Base-by-base conservation (phyloP, 2,888 invertebrate species). In the Chouioia cunea region DNA sequence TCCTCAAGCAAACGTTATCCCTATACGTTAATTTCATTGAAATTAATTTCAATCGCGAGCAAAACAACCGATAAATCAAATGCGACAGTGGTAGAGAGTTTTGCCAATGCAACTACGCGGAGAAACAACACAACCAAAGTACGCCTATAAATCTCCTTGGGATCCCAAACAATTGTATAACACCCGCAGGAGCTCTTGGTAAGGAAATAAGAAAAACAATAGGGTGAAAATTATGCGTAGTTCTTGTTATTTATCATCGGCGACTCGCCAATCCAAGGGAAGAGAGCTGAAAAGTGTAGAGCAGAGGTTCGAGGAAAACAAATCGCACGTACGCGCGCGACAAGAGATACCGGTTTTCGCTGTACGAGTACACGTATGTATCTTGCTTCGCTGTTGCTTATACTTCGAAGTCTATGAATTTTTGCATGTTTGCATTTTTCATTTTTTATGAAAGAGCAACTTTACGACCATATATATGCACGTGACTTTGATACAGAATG, bases 101-200 rank as follows among this genome's bases (percentile, higher is more conserved):
- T 43, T 47, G 12, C 47, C 57, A 50, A 23, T 48, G 57, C 56
- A 68, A 50, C 43, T 62, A 36, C 12, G 36, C 27, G 18, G 43
- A 48, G 59, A 57, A 65, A 70, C 70, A 62, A 27, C n/a, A 27
- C 36, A 36, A 36, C 43, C 44, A 46, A 57, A 65, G 63, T 56
- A 52, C 56, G 59, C 18, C 53, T 52, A 58, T 67, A 71, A 71
- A 71, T 71, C 66, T 53, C 12, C 36, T 6, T 36, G 43, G n/a
- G 16, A 27, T 14, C 57, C 48, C 48, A 47, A 67, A 71, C 62
- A 66, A 66, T 71, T 66, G 62, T 66, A 65, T 54, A 70, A 70
- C 59, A 70, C 59, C 54, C 48, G 59, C 48, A 4, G 54, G 27
- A 22, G 50, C 20, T 6, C n/a, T n/a, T n/a, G n/a, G 22, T 16